Percentiles rank a stretch among this genome's conserved stretches.
These are phyloP conservation scores for Puffinus mauretanicus DNA, from an alignment of 2,113 vertebrate species.

Conservation along the genomic window DNA sequence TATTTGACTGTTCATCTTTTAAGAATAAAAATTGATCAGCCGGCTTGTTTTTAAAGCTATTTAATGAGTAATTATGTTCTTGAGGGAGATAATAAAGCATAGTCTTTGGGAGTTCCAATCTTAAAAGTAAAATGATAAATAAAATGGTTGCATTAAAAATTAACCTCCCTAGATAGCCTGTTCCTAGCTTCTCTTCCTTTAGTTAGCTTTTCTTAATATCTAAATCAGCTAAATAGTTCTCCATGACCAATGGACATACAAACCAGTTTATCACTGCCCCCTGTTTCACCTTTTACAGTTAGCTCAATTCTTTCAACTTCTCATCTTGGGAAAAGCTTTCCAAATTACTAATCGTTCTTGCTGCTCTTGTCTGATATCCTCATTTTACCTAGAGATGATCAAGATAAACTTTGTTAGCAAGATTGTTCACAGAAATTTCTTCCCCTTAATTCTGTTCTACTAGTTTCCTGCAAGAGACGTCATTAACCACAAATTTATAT, in stretches of 20 bases:
- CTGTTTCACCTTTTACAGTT: background rate
- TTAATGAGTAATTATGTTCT: background rate
- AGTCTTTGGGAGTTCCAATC: background rate
- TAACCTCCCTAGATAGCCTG: background rate
- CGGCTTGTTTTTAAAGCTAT: background rate
- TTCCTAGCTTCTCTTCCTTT: background rate
- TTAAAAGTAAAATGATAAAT: background rate
- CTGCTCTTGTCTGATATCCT: background rate
- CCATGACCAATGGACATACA: background rate
- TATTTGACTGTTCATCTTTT: background rate
- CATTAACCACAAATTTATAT: background rate
- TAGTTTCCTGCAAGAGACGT: background rate
- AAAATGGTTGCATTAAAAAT: constrained; percentile 20
- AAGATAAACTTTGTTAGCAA: background rate
- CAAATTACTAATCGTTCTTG: background rate
- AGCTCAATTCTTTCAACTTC: background rate
- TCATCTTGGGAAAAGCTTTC: background rate
- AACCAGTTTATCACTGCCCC: background rate
- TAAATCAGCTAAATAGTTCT: background rate
- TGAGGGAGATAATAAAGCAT: background rate
- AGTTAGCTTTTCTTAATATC: background rate
- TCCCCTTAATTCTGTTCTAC: background rate
- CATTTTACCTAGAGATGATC: background rate
- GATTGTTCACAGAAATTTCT: background rate
- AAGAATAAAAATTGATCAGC: constrained; percentile 2